Conservation (phyloP, 2,888 invertebrate genomes). For the Sclerodermus sp. region DNA sequence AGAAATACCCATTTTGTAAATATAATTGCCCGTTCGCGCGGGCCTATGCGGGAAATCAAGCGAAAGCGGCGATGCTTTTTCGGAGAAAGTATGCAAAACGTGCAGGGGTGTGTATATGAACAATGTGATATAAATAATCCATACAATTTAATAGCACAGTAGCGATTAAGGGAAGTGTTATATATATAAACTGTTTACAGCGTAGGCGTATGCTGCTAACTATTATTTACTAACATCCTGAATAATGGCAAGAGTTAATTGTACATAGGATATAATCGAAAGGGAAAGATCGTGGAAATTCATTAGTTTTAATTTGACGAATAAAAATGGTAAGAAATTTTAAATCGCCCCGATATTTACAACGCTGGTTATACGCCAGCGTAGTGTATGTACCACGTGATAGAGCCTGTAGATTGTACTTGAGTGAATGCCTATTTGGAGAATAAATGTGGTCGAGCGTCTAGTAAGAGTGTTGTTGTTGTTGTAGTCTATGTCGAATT, state of each 20-base stretch:
- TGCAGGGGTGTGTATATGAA: slow-evolving; percentile 42
- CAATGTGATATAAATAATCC: slow-evolving; percentile 57
- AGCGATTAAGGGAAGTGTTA: slow-evolving; percentile 39
- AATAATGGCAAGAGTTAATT: slow-evolving; percentile 24
- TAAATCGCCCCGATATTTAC: background rate
- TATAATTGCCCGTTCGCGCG: background rate
- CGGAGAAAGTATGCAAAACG: slow-evolving; percentile 1
- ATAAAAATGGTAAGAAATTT: slow-evolving; percentile 2
- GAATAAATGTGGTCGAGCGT: slow-evolving; percentile 40
- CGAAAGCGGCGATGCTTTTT: slow-evolving; percentile 8
- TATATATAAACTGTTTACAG: slow-evolving; percentile 44
- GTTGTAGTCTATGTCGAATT: slow-evolving; percentile 38
- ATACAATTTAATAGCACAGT: slow-evolving; percentile 54
- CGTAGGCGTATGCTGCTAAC: slow-evolving; percentile 48
- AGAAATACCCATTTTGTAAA: background rate
- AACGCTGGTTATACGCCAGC: background rate
- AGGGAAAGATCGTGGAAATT: background rate
- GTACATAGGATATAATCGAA: slow-evolving; percentile 26
- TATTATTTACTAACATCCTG: slow-evolving; percentile 46
- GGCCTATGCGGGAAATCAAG: slow-evolving; percentile 18
- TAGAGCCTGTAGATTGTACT: slow-evolving; percentile 25
- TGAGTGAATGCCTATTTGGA: slow-evolving; percentile 30
- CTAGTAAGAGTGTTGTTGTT: slow-evolving; percentile 31
- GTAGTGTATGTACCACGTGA: slow-evolving; percentile 5
- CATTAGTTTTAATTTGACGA: slow-evolving; percentile 31